Percentiles rank a stretch among this genome's conserved stretches.
These are phyloP conservation scores for Rhimphoctona megacephalus DNA, from an alignment of 2,888 invertebrate genomes.

Conservation along the genomic window DNA sequence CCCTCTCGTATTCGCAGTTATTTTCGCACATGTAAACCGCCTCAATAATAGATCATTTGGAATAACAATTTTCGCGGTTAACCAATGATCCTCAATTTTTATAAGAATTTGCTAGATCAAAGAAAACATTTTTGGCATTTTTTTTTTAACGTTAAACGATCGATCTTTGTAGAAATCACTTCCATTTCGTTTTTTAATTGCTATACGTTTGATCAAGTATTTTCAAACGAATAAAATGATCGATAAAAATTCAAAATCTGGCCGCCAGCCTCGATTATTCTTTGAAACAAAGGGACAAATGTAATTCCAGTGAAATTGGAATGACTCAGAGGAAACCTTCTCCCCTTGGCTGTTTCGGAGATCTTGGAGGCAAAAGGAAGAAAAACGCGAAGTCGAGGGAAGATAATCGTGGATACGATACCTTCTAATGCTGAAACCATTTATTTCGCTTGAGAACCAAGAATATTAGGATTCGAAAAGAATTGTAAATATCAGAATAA, in stretches of 20 bases:
- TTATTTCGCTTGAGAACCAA: neutral
- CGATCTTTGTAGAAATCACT: neutral
- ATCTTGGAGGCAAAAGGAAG: neutral
- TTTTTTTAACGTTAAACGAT: neutral
- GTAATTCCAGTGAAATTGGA: slow-evolving; percentile 1
- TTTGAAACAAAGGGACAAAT: slow-evolving; percentile 7
- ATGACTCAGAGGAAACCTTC: slow-evolving; percentile 13
- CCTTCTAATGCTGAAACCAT: neutral
- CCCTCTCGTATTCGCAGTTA: slow-evolving; percentile 41
- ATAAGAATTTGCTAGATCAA: neutral
- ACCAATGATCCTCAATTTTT: neutral
- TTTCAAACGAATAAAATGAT: neutral
- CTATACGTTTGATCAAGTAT: neutral
- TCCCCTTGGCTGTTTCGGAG: slow-evolving; percentile 3
- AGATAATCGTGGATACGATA: slow-evolving; percentile 18
- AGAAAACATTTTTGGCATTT: neutral
- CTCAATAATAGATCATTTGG: slow-evolving; percentile 62
- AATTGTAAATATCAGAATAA: neutral
- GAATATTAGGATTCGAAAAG: neutral
- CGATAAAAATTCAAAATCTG: neutral
- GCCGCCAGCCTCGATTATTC: neutral
- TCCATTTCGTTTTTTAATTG: neutral
- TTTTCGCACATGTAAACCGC: slow-evolving; percentile 57
- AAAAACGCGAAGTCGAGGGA: slow-evolving; percentile 2
- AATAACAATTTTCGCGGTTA: slow-evolving; percentile 39